Conservation (phyloP, 2,797 vertebrate species). For the Pangasius larnaudii region DNA sequence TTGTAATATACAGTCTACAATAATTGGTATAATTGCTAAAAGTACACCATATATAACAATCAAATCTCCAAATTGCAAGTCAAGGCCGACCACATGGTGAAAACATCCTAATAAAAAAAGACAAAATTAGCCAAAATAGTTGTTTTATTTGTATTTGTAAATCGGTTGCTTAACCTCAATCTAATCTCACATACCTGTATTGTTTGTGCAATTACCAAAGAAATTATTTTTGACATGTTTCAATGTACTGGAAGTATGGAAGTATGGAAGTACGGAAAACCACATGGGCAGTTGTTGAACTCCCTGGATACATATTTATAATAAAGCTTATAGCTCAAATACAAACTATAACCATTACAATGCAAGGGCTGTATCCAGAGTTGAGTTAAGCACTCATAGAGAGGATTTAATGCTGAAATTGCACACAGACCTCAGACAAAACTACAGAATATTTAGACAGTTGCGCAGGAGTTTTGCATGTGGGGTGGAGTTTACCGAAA, state of each 20-base stretch:
- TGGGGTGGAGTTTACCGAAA: neutral
- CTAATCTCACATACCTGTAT: neutral
- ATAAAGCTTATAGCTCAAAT: neutral
- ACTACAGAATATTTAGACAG: conserved; percentile 1
- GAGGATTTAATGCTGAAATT: neutral
- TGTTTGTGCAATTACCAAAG: neutral
- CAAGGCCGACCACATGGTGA: neutral
- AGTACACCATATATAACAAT: neutral
- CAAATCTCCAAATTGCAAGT: neutral
- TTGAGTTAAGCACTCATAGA: neutral
- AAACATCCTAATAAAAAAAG: neutral
- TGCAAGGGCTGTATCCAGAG: neutral
- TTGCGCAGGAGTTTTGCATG: conserved; percentile 7
- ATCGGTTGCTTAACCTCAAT: neutral
- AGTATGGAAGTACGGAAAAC: neutral
- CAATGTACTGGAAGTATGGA: neutral
- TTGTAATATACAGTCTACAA: neutral
- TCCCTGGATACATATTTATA: neutral
- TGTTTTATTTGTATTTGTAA: neutral
- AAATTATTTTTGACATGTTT: neutral
- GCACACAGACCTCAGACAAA: neutral
- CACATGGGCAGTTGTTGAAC: neutral
- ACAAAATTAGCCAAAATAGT: neutral
- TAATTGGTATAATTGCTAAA: neutral
- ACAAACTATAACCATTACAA: neutral